Conservation (phyloP, 1,140 invertebrate species). For the Drosophila littoralis region DNA sequence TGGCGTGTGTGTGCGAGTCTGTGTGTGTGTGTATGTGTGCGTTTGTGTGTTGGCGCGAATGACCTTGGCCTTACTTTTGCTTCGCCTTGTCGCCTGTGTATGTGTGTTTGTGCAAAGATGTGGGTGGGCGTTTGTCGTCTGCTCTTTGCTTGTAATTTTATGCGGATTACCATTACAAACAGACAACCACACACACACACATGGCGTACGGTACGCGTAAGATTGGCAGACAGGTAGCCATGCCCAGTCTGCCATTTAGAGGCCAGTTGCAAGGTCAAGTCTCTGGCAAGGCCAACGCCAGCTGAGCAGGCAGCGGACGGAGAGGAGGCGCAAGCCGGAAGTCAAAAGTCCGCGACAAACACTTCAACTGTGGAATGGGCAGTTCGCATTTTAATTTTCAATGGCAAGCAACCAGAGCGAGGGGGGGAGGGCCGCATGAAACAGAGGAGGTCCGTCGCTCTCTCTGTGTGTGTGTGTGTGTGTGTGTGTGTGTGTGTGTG, state of each 20-base stretch:
- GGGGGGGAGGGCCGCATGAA: background rate
- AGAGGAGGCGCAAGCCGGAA: conserved; percentile 54
- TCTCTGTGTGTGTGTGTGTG: conserved; percentile 35
- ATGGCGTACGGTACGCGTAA: conserved; percentile 24
- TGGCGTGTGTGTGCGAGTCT: conserved; percentile 48
- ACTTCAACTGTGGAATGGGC: conserved; percentile 44
- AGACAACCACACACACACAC: conserved; percentile 36
- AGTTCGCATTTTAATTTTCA: conserved; percentile 41
- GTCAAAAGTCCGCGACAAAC: conserved; percentile 76
- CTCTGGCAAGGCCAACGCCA: conserved; percentile 5
- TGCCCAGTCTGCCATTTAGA: conserved; percentile 45
- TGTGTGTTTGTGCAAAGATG: conserved; percentile 18
- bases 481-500: conserved; percentile 40
- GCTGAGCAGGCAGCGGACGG: conserved; percentile 3
- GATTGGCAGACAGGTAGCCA: conserved; percentile 52
- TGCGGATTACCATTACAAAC: conserved; percentile 76
- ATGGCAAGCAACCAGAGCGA: background rate
- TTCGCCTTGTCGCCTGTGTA: conserved; percentile 34
- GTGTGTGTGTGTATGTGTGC: no score
- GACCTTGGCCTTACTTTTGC: conserved; percentile 80
- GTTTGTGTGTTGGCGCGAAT: conserved; percentile 48
- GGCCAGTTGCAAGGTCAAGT: conserved; percentile 66
- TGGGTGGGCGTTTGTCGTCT: conserved; percentile 49
- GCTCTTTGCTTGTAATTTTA: conserved; percentile 77
- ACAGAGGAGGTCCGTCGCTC: background rate